Evolutionary conservation across 1,140 invertebrate genomes (phyloP), one percentile per base, ranked within the genome.

Genomic region (Lasioglossum albipes): DNA sequence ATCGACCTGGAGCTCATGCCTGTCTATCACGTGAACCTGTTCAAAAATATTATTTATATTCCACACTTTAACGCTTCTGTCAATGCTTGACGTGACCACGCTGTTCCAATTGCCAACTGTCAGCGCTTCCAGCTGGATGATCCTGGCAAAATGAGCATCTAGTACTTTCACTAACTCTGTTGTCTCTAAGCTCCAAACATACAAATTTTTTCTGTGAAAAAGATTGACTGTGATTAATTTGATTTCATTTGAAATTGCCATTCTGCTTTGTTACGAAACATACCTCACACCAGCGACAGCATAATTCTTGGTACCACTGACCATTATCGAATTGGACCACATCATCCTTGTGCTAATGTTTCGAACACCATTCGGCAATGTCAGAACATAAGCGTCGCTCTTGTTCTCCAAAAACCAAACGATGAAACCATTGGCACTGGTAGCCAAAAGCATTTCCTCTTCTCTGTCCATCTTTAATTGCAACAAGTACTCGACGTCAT

Each of bases 21-120:
- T 94, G 89, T 99, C 97, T 82, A 99, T 98, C 22, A 97, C 97
- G 91, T 99, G 97, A 6, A 99, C 98, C 94, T 99, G 98, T 90
- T 99, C 98, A 89, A 99, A 98, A 88, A 99, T 99, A 90, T 99
- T 99, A 90, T 99, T 98, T 79, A 99, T 98, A 92, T 99, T 99
- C 99, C 99, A 99, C 0, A 99, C 98, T 94, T 99, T 99, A 1
- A 99, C 98, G 1, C 98, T 98, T 81, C 98, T 95, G 93, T 99
- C 99, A 71, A 99, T 99, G 0, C 98, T 99, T 0, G 98, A 99
- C 0, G 98, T 99, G 52, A 99, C 97, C 49, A 98, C 96, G 89
- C 97, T 97, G 92, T 99, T 99, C 96, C 98, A 98, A 79, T 97
- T 96, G 2, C 97, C 97, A 64, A 97, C 95, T 20, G 96, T 98